Evolutionary conservation across 23 tunicate species (phyloP).

Genomic region (Ascidia mentula): DNA sequence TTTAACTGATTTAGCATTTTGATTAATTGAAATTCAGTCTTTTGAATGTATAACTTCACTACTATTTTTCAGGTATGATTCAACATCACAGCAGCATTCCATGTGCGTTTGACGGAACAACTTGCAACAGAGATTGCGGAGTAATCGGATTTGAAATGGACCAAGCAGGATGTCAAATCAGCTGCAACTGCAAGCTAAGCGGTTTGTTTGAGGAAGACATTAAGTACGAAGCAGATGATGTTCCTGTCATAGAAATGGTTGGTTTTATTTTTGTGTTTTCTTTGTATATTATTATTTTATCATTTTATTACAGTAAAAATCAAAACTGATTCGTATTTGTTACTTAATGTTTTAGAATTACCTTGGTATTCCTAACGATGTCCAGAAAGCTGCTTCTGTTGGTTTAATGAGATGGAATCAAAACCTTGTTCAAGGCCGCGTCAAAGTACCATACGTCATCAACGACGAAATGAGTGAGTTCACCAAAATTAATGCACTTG

Average conservation of each 20-base stretch:
- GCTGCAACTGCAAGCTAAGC: conserved; percentile 30
- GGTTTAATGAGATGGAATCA: conserved; percentile 33
- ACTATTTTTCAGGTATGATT: not conserved
- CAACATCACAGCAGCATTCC: not conserved
- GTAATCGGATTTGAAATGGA: conserved; percentile 33
- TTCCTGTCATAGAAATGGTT: conserved; percentile 15
- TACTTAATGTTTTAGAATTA: too few relatives aligned
- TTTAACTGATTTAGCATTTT: not conserved
- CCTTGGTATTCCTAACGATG: conserved; percentile 14
- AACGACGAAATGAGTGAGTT: conserved; percentile 10
- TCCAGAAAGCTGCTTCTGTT: conserved; percentile 10
- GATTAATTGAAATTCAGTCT: too few relatives aligned
- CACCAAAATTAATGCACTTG: too few relatives aligned
- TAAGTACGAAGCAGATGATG: conserved; percentile 20
- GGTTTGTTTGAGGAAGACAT: conserved; percentile 55
- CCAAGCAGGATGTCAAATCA: conserved; percentile 22
- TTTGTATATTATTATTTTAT: too few relatives aligned
- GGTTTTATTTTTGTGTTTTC: too few relatives aligned
- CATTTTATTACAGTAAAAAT: too few relatives aligned
- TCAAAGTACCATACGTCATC: conserved; percentile 41
- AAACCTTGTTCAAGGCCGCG: conserved; percentile 17
- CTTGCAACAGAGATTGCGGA: conserved; percentile 19
- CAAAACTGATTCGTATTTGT: too few relatives aligned
- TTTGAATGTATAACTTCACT: too few relatives aligned
- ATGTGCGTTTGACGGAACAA: conserved; percentile 27